Evolutionary conservation across 2,888 invertebrate species (phyloP).

Genomic region (Prenolepis imparis): DNA sequence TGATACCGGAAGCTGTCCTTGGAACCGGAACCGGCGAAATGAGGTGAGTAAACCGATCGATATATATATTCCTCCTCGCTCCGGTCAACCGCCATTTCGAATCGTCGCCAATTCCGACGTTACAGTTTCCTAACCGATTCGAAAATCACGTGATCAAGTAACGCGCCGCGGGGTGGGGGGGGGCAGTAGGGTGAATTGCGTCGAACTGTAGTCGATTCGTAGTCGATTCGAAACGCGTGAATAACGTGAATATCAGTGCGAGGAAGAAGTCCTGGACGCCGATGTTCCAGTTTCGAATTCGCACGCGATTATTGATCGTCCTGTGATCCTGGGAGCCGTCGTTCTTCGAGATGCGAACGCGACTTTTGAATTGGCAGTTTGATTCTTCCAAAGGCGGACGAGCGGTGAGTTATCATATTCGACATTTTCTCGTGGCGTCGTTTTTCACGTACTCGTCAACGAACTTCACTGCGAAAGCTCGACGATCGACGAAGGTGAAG

Average conservation of each 20-base stretch:
- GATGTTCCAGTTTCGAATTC: constrained; percentile 40
- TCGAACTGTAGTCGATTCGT: too few relatives aligned
- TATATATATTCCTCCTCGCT: neutral
- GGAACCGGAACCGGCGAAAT: constrained; percentile 47
- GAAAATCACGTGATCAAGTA: constrained; percentile 5
- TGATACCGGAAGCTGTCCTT: constrained; percentile 36
- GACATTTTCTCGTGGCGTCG: neutral
- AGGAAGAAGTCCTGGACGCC: neutral
- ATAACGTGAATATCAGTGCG: neutral
- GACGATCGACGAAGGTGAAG: neutral
- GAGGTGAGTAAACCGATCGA: constrained; percentile 55
- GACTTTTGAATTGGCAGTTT: neutral
- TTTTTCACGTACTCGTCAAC: neutral
- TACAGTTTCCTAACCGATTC: neutral
- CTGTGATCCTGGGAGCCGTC: constrained; percentile 26
- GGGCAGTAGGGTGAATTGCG: neutral
- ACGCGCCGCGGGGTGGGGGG: too few relatives aligned
- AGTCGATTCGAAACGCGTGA: neutral
- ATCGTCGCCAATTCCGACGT: neutral
- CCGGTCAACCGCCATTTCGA: neutral
- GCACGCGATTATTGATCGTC: constrained; percentile 36
- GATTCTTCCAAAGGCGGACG: neutral
- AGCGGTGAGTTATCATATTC: neutral
- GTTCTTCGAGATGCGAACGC: neutral
- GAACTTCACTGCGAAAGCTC: neutral